Evolutionary conservation across 2,888 invertebrate species (phyloP).

Genomic region (Metalampra italica): DNA sequence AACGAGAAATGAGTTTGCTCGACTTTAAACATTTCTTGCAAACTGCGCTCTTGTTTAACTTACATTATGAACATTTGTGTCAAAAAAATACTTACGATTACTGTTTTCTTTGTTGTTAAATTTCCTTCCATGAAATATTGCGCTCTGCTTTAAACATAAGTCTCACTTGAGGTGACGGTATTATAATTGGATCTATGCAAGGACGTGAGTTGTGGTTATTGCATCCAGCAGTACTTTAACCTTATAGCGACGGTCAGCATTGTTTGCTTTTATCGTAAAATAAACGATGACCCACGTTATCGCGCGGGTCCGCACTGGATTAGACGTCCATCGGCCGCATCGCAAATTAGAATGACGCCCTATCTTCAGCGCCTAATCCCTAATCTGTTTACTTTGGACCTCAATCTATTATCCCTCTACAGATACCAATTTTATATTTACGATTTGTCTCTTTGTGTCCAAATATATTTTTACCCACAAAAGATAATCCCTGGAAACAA

Average conservation of each 20-base stretch:
- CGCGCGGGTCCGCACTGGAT: conserved; percentile 28
- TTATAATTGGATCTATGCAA: conserved; percentile 12
- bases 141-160: background rate
- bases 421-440: background rate
- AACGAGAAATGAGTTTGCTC: conserved; percentile 48
- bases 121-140: background rate
- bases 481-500: background rate
- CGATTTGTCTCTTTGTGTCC: background rate
- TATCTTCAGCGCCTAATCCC: conserved; percentile 24
- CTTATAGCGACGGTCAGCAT: conserved; percentile 31
- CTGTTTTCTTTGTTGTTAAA: background rate
- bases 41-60: conserved; percentile 46
- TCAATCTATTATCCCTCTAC: conserved; percentile 5
- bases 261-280: conserved; percentile 39
- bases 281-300: conserved; percentile 39
- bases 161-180: background rate
- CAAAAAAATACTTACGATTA: conserved; percentile 9
- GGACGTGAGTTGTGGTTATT: conserved; percentile 8
- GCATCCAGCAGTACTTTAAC: conserved; percentile 23
- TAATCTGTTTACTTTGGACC: conserved; percentile 35
- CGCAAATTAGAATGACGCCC: conserved; percentile 49
- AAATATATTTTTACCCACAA: background rate
- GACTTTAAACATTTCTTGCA: conserved; percentile 51
- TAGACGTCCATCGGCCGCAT: conserved; percentile 44
- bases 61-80: conserved; percentile 50